Evolutionary conservation across 2,888 invertebrate genomes (phyloP), one percentile per base, ranked within the genome.

Genomic region (Cephalotes varians): DNA sequence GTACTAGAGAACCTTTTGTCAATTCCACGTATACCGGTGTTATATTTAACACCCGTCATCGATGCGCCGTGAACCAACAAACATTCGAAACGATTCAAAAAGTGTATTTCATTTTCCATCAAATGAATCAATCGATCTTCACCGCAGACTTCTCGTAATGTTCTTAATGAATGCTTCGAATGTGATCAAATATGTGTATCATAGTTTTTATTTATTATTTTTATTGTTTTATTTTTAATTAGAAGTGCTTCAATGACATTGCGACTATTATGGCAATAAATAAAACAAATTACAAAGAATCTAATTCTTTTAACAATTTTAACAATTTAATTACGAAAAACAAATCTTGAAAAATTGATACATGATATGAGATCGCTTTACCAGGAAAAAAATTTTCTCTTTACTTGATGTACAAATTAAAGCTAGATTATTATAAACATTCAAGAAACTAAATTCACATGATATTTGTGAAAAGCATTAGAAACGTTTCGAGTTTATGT

Each of bases 1-100:
- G 31, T 47, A 44, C 56, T 56, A 44, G 77, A 77, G 12, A 34
- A 79, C 44, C 34, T 79, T 79, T 79, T 71, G 77, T 79, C 77
- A 79, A 44, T 58, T 79, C 69, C 77, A 79, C 12, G 44, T 56
- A 79, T 25, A 56, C 12, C 56, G 44, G 51, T 9, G 73, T 79
- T 79, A 79, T 56, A 56, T 79, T 79, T 79, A 49, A 72, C 72
- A 31, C 44, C 31, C 44, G 31, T 77, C 56, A 44, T 56, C 72
- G 31, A 79, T 71, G 44, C 12, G 44, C 44, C 51, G n/a, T 7
- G 54, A 65, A 40, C 28, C 44, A 18, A 49, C 72, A 44, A 77
- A 40, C 31, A 54, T 44, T 79, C 51, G 28, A 67, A n/a, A 54
- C 37, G 51, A 18, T 56, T 56, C 44, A 25, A n/a, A 56, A 72